Conservation (phyloP, 2,113 vertebrate species). For the Eleginops maclovinus region DNA sequence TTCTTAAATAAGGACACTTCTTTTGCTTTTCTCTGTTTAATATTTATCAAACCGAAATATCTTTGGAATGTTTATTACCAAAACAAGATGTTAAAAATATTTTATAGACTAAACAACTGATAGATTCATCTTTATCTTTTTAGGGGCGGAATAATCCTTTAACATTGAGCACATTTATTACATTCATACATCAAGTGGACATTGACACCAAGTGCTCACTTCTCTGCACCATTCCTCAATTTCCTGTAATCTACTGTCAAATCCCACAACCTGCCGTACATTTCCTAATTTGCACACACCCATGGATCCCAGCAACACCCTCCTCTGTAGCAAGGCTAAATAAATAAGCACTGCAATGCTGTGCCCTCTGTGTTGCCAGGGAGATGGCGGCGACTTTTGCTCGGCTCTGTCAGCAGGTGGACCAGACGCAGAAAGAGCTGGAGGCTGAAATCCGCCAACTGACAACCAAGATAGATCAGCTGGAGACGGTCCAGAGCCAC, state of each 20-base stretch:
- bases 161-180: background rate
- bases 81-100: too few relatives aligned
- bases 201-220: background rate
- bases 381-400: slow-evolving; percentile 96
- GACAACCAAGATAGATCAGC: slow-evolving; percentile 88
- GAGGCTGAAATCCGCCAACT: slow-evolving; percentile 89
- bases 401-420: slow-evolving; percentile 95
- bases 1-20: too few relatives aligned
- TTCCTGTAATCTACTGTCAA: slow-evolving; percentile 15
- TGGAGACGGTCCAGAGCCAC: slow-evolving; percentile 89
- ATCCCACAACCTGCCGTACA: background rate
- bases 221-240: background rate
- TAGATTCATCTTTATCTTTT: background rate
- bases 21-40: too few relatives aligned
- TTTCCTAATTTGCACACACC: background rate
- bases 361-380: slow-evolving; percentile 81
- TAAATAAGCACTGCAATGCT: slow-evolving; percentile 45
- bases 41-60: too few relatives aligned
- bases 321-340: slow-evolving; percentile 46
- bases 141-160: background rate
- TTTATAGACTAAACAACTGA: too few relatives aligned
- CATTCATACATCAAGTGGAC: too few relatives aligned
- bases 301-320: background rate
- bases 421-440: slow-evolving; percentile 90
- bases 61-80: too few relatives aligned